These are phyloP conservation scores for Thyatira batis DNA, from an alignment of 2,888 invertebrate species.

Conservation along the genomic window DNA sequence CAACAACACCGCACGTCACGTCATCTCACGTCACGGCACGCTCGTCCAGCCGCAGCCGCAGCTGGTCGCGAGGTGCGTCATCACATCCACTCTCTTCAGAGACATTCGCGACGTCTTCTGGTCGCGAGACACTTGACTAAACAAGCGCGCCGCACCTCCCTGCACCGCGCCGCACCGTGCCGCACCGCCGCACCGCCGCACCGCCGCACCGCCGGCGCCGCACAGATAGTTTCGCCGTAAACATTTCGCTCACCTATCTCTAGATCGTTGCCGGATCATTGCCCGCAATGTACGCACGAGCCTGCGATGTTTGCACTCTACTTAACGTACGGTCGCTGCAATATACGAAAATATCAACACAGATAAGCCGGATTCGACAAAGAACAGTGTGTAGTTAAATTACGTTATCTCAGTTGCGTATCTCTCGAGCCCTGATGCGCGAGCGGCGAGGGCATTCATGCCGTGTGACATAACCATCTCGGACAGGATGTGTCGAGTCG, in stretches of 20 bases:
- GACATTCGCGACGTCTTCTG: slow-evolving; percentile 2
- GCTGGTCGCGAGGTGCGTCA: too few species aligned
- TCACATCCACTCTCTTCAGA: neutral
- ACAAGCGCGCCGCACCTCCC: neutral
- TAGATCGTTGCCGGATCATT: neutral
- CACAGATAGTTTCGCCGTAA: neutral
- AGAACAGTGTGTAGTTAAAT: neutral
- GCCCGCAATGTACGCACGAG: neutral
- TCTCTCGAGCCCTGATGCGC: neutral
- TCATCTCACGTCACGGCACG: neutral
- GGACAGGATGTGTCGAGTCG: neutral
- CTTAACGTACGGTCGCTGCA: neutral
- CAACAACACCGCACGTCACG: too few species aligned
- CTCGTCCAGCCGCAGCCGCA: too few species aligned
- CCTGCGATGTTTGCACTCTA: neutral
- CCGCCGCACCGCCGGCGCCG: neutral
- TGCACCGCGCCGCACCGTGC: neutral
- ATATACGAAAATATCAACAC: neutral
- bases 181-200: neutral
- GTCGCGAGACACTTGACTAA: slow-evolving; percentile 10
- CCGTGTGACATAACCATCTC: neutral
- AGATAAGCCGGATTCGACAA: neutral
- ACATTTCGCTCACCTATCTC: neutral
- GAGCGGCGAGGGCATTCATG: neutral
- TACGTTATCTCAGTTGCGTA: neutral